Evolutionary conservation across 1,140 invertebrate genomes (phyloP).

Genomic region (Saccostrea glomerata): DNA sequence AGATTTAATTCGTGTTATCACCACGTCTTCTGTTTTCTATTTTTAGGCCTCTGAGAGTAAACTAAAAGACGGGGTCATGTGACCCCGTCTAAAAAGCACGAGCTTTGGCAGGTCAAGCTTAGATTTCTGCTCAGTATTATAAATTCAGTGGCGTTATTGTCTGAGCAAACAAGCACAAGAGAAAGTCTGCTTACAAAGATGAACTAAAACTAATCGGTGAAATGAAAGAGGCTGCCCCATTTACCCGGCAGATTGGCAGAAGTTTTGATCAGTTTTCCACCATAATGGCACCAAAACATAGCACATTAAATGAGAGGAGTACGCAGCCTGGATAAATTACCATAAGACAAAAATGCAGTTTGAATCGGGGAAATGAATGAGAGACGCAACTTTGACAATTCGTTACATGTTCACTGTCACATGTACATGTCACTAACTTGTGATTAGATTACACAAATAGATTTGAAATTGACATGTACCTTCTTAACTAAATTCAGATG

Average conservation of each 20-base stretch:
- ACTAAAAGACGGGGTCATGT: too few species aligned
- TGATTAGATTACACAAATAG: too few species aligned
- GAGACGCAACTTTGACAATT: neutral
- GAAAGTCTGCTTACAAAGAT: neutral
- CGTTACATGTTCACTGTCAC: too few species aligned
- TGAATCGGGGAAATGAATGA: neutral
- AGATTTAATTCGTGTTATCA: too few species aligned
- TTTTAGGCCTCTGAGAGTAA: too few species aligned
- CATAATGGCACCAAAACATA: neutral
- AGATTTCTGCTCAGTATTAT: neutral
- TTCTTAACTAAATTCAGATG: too few species aligned
- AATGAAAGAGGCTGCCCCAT: neutral
- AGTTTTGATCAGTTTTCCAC: neutral
- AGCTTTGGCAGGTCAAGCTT: neutral
- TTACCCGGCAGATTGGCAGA: neutral
- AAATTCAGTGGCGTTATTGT: neutral
- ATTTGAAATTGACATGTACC: too few species aligned
- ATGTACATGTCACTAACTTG: too few species aligned
- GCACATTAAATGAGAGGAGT: neutral
- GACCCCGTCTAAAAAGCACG: too few species aligned
- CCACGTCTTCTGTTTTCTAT: too few species aligned
- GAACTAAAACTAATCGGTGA: neutral
- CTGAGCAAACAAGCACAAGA: conserved; percentile 18
- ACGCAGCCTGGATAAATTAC: neutral
- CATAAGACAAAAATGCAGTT: neutral